A percentile compares a stretch with the other conserved stretches of the same genome.
These are phyloP conservation scores for Chelmon rostratus DNA, from an alignment of 2,797 vertebrate genomes.

Conservation along the genomic window DNA sequence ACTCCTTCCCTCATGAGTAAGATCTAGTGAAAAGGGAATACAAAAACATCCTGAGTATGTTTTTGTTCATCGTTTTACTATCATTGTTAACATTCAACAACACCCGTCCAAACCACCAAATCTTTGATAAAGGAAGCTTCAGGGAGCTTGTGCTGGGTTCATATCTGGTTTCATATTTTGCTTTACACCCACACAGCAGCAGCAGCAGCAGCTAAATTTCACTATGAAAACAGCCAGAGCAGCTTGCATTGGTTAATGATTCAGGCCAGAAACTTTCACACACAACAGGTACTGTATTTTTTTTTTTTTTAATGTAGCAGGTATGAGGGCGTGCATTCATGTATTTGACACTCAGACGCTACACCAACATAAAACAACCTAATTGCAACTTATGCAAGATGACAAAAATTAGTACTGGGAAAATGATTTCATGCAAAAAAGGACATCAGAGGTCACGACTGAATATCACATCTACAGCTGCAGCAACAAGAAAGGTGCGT, in stretches of 20 bases:
- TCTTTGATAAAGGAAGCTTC: conserved; percentile 46
- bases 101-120: conserved; percentile 25
- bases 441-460: background rate
- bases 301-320: background rate
- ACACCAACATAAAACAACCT: background rate
- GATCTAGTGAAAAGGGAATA: background rate
- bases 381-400: background rate
- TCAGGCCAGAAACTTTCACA: conserved; percentile 28
- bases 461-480: background rate
- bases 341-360: background rate
- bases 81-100: conserved; percentile 38
- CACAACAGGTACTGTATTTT: background rate
- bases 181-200: conserved; percentile 54
- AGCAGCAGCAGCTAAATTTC: conserved; percentile 29
- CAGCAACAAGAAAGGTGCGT: background rate
- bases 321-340: background rate
- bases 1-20: conserved; percentile 10
- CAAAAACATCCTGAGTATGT: conserved; percentile 30
- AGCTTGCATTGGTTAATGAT: conserved; percentile 11
- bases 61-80: conserved; percentile 40
- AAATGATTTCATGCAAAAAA: background rate
- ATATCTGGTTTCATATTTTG: conserved; percentile 60
- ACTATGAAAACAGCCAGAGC: conserved; percentile 27
- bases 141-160: conserved; percentile 21
- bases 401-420: background rate